Percentiles rank a stretch among this genome's conserved stretches.
These are phyloP conservation scores for Charina bottae DNA, from an alignment of 2,113 vertebrate species.

Conservation along the genomic window DNA sequence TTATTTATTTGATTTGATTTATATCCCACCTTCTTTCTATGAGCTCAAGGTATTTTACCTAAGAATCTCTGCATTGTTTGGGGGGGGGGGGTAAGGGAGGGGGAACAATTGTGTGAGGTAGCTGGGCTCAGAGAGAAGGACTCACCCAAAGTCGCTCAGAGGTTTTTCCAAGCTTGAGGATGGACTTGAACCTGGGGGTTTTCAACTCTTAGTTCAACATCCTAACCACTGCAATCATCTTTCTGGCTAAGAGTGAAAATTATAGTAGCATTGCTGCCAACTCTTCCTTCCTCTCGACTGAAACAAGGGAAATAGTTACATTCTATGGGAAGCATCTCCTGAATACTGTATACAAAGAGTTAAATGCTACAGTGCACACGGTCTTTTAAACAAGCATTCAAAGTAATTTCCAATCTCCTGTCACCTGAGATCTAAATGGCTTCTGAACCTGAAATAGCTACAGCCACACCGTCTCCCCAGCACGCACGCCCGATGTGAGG, in stretches of 20 bases:
- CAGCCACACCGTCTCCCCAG: neutral
- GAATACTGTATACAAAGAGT: slow-evolving; percentile 20
- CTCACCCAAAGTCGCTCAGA: neutral
- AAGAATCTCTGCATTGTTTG: neutral
- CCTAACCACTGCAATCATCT: neutral
- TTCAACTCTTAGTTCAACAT: neutral
- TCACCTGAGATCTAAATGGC: slow-evolving; percentile 54
- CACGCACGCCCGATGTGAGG: neutral
- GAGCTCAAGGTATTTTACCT: neutral
- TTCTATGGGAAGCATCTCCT: slow-evolving; percentile 37
- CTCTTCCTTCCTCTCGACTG: slow-evolving; percentile 4
- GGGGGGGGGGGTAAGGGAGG: too few relatives aligned
- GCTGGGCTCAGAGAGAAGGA: neutral
- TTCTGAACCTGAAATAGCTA: slow-evolving; percentile 40
- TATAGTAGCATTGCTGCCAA: neutral
- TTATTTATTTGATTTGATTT: neutral
- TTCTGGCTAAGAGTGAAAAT: slow-evolving; percentile 2
- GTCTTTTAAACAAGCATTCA: slow-evolving; percentile 57
- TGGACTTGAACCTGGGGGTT: neutral
- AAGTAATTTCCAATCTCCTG: slow-evolving; percentile 52
- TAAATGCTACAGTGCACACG: slow-evolving; percentile 52
- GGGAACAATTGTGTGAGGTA: neutral
- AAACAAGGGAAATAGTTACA: slow-evolving; percentile 24
- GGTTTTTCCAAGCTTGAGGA: neutral
- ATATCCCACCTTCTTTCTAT: neutral